Base-by-base conservation (phyloP, 1,140 invertebrate species). In the Neuroterus valhalla region DNA sequence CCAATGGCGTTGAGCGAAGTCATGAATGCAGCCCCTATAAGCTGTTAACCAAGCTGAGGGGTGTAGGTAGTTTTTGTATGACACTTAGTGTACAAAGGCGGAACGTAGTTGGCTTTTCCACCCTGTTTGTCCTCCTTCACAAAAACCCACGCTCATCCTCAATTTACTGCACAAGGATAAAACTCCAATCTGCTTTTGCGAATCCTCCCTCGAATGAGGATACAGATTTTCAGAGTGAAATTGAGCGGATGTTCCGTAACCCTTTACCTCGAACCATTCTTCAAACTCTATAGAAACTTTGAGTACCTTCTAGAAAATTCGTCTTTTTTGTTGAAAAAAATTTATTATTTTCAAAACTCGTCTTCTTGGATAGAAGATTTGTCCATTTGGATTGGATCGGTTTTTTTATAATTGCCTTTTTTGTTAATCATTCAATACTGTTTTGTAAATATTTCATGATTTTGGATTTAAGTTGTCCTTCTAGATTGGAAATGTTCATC, bases 11-110 rank as follows among this genome's bases (percentile, higher is more conserved):
- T 71, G 52, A 71, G 67, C 70, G 48, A 75, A 82, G 74, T 81
- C 83, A 83, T 83, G 81, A 84, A 84, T 84, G 77, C 81, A 77
- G 76, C 79, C 78, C 81, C 81, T 78, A 70, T 81, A 82, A 85
- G 78, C 82, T 86, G 80, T 86, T 85, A 85, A 78, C 74, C 55
- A 73, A 80, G 78, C 78, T 78, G 73, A 78, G 77, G 67, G 70
- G 72, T 72, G 46, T 67, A 76, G 77, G 68, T 76, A 75, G 78
- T 82, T 85, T 85, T 82, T 86, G 76, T 84, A 82, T 77, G 76
- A 66, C 78, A 83, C 83, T 86, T 82, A 78, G 69, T 48, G 66
- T 62, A 86, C 82, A 86, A 87, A 85, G 84, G 75, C 74, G 68
- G 68, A 79, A 66, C 66, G 38, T 84, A 83, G 84, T 85, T 86